A percentile compares a stretch with the other conserved stretches of the same genome.
These are phyloP conservation scores for Teleogryllus oceanicus DNA, from an alignment of 2,888 invertebrate species.

Conservation along the genomic window DNA sequence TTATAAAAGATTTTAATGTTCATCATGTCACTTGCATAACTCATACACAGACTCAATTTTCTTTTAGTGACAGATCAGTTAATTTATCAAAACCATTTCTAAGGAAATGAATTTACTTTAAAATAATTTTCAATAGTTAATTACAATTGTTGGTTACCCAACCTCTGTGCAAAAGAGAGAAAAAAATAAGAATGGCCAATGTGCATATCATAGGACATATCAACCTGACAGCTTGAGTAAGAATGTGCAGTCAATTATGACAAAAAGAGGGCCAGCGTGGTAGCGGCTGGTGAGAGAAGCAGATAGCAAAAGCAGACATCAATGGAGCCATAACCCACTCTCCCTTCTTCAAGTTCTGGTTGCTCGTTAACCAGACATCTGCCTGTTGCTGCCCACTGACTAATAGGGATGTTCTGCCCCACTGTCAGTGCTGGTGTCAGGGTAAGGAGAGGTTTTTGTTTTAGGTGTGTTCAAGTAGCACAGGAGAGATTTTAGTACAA, in stretches of 20 bases:
- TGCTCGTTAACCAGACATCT: neutral
- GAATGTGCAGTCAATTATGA: neutral
- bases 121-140: no score
- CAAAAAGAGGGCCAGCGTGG: neutral
- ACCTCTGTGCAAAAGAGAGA: no score
- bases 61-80: no score
- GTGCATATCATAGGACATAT: no score
- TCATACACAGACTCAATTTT: no score
- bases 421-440: slow-evolving; percentile 6
- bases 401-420: neutral
- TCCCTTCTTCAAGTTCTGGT: neutral
- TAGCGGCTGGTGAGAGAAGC: slow-evolving; percentile 18
- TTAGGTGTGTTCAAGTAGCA: neutral
- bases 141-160: no score
- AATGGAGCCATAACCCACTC: neutral
- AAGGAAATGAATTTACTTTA: no score
- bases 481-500: neutral
- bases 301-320: slow-evolving; percentile 10
- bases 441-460: neutral
- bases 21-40: no score
- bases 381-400: slow-evolving; percentile 7
- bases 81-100: no score
- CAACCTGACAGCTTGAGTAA: neutral
- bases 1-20: no score
- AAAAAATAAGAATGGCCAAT: no score